Evolutionary conservation across 2,888 invertebrate genomes (phyloP), one percentile per base, ranked within the genome.

Genomic region (Hydropsyche betteni): DNA sequence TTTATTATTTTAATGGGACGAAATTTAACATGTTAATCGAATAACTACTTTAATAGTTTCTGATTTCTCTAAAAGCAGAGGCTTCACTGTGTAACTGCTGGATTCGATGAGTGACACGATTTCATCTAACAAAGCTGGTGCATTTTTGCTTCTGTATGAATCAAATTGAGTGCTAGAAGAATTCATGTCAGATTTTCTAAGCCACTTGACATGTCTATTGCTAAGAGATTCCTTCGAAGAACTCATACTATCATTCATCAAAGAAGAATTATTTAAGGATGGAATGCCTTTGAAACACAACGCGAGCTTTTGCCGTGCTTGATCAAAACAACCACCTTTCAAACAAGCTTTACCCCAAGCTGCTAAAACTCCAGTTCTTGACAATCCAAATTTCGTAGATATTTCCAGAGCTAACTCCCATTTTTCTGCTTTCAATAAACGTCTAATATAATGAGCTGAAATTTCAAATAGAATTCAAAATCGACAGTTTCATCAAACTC

Each of bases 281-380:
- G 69, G 68, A 7, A 58, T 33, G 74, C 81, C 85, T 78, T 85
- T 86, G 81, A 88, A 87, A 81, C 87, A 88, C 50, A 85, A 83
- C 0, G 86, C 84, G 81, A 94, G 94, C 83, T 94, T 94, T 77
- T 92, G 91, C 16, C 94, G 85, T 38, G 96, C 96, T 68, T 91
- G 90, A 75, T 89, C 88, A 82, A 93, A 93, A 82, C 94, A 92
- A 0, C 96, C 95, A 0, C 93, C 93, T 81, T 91, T 92, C 4
- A 95, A 85, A 79, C 92, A 94, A 12, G 93, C 92, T 82, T 95
- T 91, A 0, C 96, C 97, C 94, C 96, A 96, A 0, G 94, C 93
- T 0, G 93, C 93, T 88, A 96, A 92, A 0, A 97, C 94, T 55
- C 94, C 92, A 81, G 90, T 89, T 6, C 91, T 89, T 16, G 95